Conservation (phyloP, 1,140 invertebrate species). For the Belonocnema kinseyi region DNA sequence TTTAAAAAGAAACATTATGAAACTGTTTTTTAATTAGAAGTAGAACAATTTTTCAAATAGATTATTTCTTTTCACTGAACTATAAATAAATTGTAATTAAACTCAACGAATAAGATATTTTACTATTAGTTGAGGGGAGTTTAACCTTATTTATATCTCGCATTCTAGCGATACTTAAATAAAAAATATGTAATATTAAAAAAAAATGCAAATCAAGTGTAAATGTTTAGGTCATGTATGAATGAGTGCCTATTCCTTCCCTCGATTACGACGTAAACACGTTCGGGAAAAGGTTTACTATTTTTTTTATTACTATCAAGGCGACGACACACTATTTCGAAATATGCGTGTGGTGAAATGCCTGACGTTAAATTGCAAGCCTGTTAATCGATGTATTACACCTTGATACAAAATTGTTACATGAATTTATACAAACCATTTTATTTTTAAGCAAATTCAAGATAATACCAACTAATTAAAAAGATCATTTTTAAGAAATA, state of each 20-base stretch:
- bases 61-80: too few relatives aligned
- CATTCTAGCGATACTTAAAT: background rate
- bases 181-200: background rate
- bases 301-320: slow-evolving; percentile 18
- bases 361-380: slow-evolving; percentile 3
- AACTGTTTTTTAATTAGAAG: too few relatives aligned
- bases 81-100: too few relatives aligned
- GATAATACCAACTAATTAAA: too few relatives aligned
- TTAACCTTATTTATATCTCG: background rate
- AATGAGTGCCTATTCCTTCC: slow-evolving; percentile 5
- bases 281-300: slow-evolving; percentile 16
- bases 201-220: background rate
- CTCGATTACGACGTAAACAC: slow-evolving; percentile 22
- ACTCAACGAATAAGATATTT: too few relatives aligned
- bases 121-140: too few relatives aligned
- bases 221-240: slow-evolving; percentile 7
- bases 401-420: background rate
- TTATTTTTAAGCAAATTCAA: background rate
- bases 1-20: too few relatives aligned
- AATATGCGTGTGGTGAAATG: slow-evolving; percentile 22
- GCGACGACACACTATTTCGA: slow-evolving; percentile 27
- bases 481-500: too few relatives aligned
- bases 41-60: too few relatives aligned
- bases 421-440: background rate
- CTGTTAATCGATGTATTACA: slow-evolving; percentile 5